Base-by-base conservation (phyloP, 2,113 vertebrate genomes). In the Solea solea region DNA sequence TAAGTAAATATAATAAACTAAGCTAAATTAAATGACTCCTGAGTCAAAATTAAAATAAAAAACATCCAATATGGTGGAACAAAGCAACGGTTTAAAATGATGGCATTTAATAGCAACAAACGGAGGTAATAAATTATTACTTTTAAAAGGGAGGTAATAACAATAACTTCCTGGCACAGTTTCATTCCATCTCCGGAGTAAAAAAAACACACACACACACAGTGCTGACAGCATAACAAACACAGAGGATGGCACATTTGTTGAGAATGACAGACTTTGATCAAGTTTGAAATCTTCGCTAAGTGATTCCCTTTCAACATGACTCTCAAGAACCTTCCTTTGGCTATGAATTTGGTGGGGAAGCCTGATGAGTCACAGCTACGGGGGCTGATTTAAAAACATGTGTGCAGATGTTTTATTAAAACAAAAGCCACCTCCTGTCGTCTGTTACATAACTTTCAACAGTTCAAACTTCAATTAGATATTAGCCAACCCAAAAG, bases 301-400 rank as follows among this genome's bases (percentile, higher is more conserved):
- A 65, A 66, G 65, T 45, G 50, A 85, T 81, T 90, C 84, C 61
- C 76, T 87, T 88, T 88, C 41, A 88, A 82, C 67, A 71, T 41
- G 15, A 74, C 44, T 53, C 69, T 41, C 28, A 14, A 74, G 46
- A 70, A 61, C 56, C 52, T 62, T 70, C 51, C 54, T 42, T 27
- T 61, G 72, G 73, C 58, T 13, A 34, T 2, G 41, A 59, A 46
- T 63, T 46, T 40, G 39, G 78, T 64, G 69, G 75, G 53, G 67
- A 80, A 3, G 48, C 68, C 57, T 59, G 52, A 9, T 69, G 67
- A 82, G 66, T 73, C 70, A 78, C 0, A 27, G 69, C 41, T 62
- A 74, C 9, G 75, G 51, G 57, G 59, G 61, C 62, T 58, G 73
- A 55, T 71, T 59, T 73, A 51, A 50, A 79, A 72, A 42, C 64